Conservation (phyloP, 2,113 vertebrate genomes). For the Onychorhynchus coronatus region DNA sequence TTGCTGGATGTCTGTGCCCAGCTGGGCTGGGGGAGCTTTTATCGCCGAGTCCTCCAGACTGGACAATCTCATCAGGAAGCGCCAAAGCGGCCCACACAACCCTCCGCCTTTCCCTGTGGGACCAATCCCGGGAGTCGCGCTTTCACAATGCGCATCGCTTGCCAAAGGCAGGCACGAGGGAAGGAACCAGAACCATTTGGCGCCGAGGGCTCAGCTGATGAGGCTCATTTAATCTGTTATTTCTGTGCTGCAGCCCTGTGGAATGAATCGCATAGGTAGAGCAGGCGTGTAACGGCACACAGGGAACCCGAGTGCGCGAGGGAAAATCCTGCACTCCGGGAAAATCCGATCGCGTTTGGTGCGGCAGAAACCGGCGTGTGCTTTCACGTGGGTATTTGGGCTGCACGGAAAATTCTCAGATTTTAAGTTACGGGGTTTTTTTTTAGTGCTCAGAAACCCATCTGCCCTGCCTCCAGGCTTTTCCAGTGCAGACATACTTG, state of each 20-base stretch:
- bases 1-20: rapidly evolving
- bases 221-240: background rate
- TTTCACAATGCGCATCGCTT: rapidly evolving
- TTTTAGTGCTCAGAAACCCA: background rate
- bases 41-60: background rate
- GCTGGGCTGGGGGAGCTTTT: background rate
- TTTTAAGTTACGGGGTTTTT: background rate
- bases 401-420: background rate
- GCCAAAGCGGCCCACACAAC: background rate
- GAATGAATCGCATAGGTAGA: background rate
- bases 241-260: background rate
- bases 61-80: rapidly evolving
- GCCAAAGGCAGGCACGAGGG: background rate
- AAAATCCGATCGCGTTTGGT: rapidly evolving
- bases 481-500: background rate
- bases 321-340: rapidly evolving
- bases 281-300: rapidly evolving
- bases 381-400: background rate
- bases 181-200: background rate
- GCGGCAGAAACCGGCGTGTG: background rate
- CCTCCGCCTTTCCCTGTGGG: background rate
- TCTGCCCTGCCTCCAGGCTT: background rate
- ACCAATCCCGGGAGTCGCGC: rapidly evolving
- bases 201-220: rapidly evolving
- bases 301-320: rapidly evolving